Conservation (phyloP, 2,888 invertebrate species). For the Tachina grossa region DNA sequence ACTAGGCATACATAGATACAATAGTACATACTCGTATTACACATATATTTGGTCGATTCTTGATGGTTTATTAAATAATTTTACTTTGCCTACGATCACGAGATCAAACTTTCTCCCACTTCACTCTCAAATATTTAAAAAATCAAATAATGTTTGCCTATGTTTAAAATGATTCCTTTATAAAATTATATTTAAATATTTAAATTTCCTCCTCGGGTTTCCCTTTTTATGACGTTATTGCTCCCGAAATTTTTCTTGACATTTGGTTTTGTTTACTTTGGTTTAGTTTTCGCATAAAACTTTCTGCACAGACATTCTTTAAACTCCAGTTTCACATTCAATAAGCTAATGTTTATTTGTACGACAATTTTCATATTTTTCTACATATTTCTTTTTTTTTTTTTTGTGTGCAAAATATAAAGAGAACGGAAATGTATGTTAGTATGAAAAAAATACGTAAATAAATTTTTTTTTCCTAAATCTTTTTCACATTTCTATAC, state of each 20-base stretch:
- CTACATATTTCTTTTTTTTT: background rate
- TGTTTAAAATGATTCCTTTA: no score
- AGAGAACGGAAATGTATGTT: background rate
- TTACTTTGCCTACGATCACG: no score
- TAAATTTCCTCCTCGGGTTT: conserved; percentile 9
- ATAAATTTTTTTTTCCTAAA: conserved; percentile 38
- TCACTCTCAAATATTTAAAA: background rate
- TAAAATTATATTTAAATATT: conserved; percentile 23
- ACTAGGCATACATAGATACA: no score
- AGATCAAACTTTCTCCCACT: no score
- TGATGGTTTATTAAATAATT: no score
- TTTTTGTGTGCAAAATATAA: background rate
- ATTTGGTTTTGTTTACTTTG: conserved; percentile 32
- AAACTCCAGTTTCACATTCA: conserved; percentile 18
- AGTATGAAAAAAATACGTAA: conserved; percentile 10
- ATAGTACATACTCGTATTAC: no score
- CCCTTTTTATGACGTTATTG: background rate
- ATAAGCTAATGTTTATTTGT: conserved; percentile 48
- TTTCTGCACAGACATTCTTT: conserved; percentile 22
- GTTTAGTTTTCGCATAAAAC: conserved; percentile 36
- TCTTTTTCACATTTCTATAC: conserved; percentile 38
- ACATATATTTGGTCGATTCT: no score
- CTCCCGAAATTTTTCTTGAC: background rate
- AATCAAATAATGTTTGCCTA: background rate
- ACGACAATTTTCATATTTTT: conserved; percentile 33